A percentile compares a stretch with the other conserved stretches of the same genome.
phyloP scores from a whole-genome alignment of 2,888 invertebrate species.

The Allolobophora icterica region DNA sequence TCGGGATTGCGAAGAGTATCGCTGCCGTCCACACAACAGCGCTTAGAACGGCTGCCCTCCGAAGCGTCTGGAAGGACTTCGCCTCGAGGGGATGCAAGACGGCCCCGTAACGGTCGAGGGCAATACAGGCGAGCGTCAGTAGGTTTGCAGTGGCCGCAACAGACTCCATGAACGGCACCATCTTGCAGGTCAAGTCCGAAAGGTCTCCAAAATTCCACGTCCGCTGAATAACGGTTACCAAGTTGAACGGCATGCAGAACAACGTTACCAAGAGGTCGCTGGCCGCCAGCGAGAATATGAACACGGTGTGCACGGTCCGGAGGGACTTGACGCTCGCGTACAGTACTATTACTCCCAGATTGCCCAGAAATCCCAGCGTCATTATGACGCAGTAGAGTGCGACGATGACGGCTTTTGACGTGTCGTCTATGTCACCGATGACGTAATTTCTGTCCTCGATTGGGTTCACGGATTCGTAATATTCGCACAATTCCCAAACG shows the following conservation, averaged over 20 bases:
- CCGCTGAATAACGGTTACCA: not conserved
- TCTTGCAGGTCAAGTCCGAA: not conserved
- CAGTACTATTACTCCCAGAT: constrained; percentile 7
- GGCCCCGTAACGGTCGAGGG: constrained; percentile 96
- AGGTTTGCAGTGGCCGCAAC: constrained; percentile 67
- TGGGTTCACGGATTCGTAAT: not conserved
- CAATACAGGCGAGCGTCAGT: constrained; percentile 92
- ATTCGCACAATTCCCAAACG: not conserved
- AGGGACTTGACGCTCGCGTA: not conserved
- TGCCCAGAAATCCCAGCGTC: not conserved
- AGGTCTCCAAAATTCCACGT: not conserved
- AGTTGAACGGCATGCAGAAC: constrained; percentile 22
- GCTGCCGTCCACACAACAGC: not conserved
- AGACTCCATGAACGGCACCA: constrained; percentile 3
- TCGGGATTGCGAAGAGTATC: no score
- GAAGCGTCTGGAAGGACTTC: constrained; percentile 25
- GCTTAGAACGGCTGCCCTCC: not conserved
- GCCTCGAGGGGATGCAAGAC: constrained; percentile 72
- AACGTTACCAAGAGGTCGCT: not conserved
- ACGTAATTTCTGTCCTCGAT: not conserved
- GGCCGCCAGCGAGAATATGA: constrained; percentile 26
- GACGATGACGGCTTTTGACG: not conserved
- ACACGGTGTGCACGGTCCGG: not conserved
- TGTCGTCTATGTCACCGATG: not conserved
- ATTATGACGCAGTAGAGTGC: not conserved